Percentiles rank a stretch among this genome's conserved stretches.
These are phyloP conservation scores for Onychomys leucogaster DNA, from an alignment of 2,797 vertebrate species.

Conservation along the genomic window DNA sequence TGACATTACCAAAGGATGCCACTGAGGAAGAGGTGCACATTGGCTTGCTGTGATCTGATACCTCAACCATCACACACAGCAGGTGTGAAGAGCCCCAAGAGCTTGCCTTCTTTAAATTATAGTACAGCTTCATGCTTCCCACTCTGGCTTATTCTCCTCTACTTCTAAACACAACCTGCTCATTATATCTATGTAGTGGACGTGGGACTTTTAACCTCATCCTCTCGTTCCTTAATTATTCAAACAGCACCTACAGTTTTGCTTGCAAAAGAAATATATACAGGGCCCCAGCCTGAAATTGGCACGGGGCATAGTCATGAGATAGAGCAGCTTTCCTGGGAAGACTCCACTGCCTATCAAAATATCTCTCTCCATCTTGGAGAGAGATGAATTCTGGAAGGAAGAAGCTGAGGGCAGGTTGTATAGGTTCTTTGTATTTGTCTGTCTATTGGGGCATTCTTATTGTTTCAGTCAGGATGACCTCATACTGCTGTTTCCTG, in stretches of 20 bases:
- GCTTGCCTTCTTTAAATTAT: not conserved
- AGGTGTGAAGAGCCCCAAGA: not conserved
- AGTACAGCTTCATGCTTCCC: not conserved
- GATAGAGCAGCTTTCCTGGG: not conserved
- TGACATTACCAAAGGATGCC: not conserved
- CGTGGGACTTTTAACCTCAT: not conserved
- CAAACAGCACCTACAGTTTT: not conserved
- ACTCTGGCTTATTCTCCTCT: not conserved
- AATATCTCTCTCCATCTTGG: not conserved
- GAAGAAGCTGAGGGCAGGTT: not conserved
- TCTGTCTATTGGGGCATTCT: not conserved
- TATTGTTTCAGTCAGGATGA: not conserved
- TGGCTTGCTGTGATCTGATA: not conserved
- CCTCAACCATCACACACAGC: not conserved
- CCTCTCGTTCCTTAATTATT: not conserved
- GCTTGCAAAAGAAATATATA: constrained; percentile 24
- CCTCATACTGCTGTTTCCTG: not conserved
- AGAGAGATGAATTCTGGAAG: not conserved
- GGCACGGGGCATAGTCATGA: not conserved
- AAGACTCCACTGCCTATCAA: not conserved
- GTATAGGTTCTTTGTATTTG: not conserved
- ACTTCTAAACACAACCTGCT: not conserved
- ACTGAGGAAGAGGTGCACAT: not conserved
- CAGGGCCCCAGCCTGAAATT: not conserved
- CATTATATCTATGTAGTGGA: not conserved